Conservation (phyloP, 2,888 invertebrate genomes). For the Octodonta nipae region DNA sequence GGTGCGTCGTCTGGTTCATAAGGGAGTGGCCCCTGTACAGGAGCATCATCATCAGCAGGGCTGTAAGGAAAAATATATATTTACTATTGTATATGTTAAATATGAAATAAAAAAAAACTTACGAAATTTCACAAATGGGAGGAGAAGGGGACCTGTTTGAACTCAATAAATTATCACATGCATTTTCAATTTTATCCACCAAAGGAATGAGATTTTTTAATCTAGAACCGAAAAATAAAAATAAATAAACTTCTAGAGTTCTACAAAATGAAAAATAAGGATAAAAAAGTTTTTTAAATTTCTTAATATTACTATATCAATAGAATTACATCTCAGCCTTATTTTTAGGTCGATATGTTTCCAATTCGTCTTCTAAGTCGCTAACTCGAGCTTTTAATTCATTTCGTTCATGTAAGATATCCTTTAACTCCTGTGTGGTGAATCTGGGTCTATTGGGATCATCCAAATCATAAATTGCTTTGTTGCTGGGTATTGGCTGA, state of each 20-base stretch:
- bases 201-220: slow-evolving; percentile 19
- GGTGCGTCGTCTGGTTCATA: slow-evolving; percentile 95
- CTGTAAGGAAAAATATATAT: slow-evolving; percentile 23
- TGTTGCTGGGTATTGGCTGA: slow-evolving; percentile 41
- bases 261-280: slow-evolving; percentile 5
- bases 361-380: slow-evolving; percentile 86
- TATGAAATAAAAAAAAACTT: slow-evolving; percentile 11
- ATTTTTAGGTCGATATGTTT: slow-evolving; percentile 50
- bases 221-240: slow-evolving; percentile 15
- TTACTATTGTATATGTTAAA: background rate
- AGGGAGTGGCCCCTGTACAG: slow-evolving; percentile 93
- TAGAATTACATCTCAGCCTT: slow-evolving; percentile 38
- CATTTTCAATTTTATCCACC: slow-evolving; percentile 22
- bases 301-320: background rate
- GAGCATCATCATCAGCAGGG: slow-evolving; percentile 61
- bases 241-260: too few species aligned
- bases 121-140: slow-evolving; percentile 10
- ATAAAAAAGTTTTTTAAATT: too few species aligned
- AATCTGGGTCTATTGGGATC: slow-evolving; percentile 69
- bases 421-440: slow-evolving; percentile 70
- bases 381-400: slow-evolving; percentile 83
- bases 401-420: slow-evolving; percentile 82
- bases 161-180: slow-evolving; percentile 19
- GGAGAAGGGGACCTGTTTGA: slow-evolving; percentile 9
- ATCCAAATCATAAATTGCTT: slow-evolving; percentile 47